These are phyloP conservation scores for Hyperoplus lanceolatus DNA, from an alignment of 2,797 vertebrate species.

Conservation along the genomic window DNA sequence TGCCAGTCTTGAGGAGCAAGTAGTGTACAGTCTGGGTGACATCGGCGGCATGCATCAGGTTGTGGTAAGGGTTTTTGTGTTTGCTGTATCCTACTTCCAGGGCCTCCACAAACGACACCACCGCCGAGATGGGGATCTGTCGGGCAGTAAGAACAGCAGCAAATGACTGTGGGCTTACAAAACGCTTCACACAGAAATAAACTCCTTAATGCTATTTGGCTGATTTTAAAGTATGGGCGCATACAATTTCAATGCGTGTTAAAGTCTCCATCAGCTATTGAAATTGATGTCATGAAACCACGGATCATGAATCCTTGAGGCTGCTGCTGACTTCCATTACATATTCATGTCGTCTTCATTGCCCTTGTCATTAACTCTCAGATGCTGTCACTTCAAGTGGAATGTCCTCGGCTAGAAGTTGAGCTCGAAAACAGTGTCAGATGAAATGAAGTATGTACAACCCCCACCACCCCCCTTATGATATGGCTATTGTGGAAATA, in stretches of 20 bases:
- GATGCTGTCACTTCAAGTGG: background rate
- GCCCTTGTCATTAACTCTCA: conserved; percentile 54
- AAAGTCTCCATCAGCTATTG: conserved; percentile 8
- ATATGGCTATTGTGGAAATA: conserved; percentile 38
- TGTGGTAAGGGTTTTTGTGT: conserved; percentile 99
- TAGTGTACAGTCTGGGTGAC: conserved; percentile 98
- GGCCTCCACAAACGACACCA: conserved; percentile 97
- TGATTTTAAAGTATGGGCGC: conserved; percentile 22
- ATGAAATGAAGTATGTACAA: conserved; percentile 41
- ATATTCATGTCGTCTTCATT: conserved; percentile 49
- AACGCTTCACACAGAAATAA: conserved; percentile 7
- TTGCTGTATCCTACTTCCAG: conserved; percentile 98
- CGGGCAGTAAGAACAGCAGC: conserved; percentile 31
- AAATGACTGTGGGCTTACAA: conserved; percentile 12
- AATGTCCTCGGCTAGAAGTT: conserved; percentile 25
- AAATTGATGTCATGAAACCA: conserved; percentile 51
- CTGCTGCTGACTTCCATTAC: conserved; percentile 36
- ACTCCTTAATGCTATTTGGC: background rate
- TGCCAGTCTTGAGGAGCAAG: conserved; percentile 94
- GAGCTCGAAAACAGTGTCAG: conserved; percentile 29
- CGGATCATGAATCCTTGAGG: conserved; percentile 39
- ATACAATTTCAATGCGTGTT: conserved; percentile 7
- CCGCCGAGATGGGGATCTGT: conserved; percentile 97
- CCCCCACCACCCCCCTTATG: conserved; percentile 5
- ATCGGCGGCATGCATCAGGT: conserved; percentile 95